Percentiles rank a stretch among this genome's conserved stretches.
Conservation (phyloP, 2,113 vertebrate species). For the Eurypyga helias region DNA sequence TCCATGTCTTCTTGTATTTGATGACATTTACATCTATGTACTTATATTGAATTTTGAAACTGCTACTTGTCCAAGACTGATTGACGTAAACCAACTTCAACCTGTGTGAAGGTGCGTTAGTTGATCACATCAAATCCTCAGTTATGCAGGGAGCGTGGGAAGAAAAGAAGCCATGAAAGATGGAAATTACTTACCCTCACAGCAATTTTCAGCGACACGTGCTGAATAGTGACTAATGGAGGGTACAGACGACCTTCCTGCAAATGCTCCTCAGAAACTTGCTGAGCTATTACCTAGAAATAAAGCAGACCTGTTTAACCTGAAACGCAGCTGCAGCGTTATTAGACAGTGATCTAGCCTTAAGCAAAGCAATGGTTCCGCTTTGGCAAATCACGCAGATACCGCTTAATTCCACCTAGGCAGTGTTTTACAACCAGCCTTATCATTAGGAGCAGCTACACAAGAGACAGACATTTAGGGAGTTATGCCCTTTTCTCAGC, state of each 20-base stretch:
- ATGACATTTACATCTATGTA: background rate
- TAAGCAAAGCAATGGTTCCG: background rate
- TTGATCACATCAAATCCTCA: background rate
- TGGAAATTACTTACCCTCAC: conserved; percentile 79
- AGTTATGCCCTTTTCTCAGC: background rate
- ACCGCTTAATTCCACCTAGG: background rate
- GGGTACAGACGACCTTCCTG: conserved; percentile 92
- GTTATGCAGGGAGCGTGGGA: rapidly evolving
- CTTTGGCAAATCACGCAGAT: background rate
- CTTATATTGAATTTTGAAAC: background rate
- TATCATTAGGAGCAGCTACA: background rate
- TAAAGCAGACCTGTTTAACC: background rate
- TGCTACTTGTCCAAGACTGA: background rate
- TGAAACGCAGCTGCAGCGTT: background rate
- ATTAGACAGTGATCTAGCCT: background rate
- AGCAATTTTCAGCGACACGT: conserved; percentile 91
- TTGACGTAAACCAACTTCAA: background rate
- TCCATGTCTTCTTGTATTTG: background rate
- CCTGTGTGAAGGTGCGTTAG: background rate
- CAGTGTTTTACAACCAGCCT: background rate
- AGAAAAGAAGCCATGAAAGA: background rate
- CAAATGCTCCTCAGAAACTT: conserved; percentile 89
- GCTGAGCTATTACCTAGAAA: conserved; percentile 86
- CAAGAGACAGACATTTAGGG: background rate
- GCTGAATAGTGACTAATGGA: conserved; percentile 86